Evolutionary conservation across 1,140 invertebrate species (phyloP).

Genomic region (Battus philenor): DNA sequence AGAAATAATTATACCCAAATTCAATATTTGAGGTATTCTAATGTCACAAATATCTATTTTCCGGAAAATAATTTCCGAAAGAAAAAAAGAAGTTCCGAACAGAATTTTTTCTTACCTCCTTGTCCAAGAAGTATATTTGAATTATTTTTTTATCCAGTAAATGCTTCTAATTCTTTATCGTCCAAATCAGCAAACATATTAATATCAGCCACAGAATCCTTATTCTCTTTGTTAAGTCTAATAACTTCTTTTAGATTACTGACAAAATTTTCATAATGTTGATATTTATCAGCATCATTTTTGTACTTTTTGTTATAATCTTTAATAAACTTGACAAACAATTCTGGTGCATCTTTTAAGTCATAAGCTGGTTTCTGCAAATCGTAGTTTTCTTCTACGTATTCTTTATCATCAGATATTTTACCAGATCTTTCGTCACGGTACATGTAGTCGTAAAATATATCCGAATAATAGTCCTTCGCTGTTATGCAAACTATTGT

Average conservation of each 20-base stretch:
- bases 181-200: slow-evolving; percentile 45
- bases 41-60: no score
- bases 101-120: no score
- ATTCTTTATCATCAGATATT: slow-evolving; percentile 12
- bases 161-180: slow-evolving; percentile 23
- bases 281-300: slow-evolving; percentile 28
- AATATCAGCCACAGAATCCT: slow-evolving; percentile 31
- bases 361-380: slow-evolving; percentile 30
- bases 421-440: slow-evolving; percentile 17
- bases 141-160: background rate
- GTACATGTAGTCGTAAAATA: slow-evolving; percentile 21
- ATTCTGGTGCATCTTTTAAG: slow-evolving; percentile 33
- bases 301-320: slow-evolving; percentile 46
- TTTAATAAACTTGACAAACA: slow-evolving; percentile 42
- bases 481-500: slow-evolving; percentile 14
- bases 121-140: no score
- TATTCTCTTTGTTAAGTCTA: slow-evolving; percentile 30
- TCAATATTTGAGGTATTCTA: no score
- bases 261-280: slow-evolving; percentile 39
- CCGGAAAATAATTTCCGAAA: no score
- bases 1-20: no score
- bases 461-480: slow-evolving; percentile 18
- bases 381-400: slow-evolving; percentile 5
- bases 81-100: no score
- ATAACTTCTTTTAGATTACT: slow-evolving; percentile 49